phyloP scores from a whole-genome alignment of 2,113 vertebrate genomes.

The Bothrops jararaca region DNA sequence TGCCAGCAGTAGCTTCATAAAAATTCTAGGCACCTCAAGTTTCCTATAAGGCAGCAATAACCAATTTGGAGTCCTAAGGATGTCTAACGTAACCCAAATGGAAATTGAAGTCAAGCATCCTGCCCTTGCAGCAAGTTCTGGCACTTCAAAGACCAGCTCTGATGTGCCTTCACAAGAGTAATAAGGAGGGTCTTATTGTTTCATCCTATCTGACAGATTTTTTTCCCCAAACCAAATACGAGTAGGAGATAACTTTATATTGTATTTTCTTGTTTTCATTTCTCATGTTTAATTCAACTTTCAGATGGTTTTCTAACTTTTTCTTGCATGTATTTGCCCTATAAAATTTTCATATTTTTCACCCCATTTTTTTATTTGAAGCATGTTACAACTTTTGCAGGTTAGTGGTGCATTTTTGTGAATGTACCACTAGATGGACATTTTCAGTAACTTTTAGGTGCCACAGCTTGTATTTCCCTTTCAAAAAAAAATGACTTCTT shows the following conservation, averaged over 20 bases:
- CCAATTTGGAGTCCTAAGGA: background rate
- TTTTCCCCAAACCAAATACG: background rate
- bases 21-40: background rate
- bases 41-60: background rate
- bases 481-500: background rate
- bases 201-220: background rate
- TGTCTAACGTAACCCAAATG: background rate
- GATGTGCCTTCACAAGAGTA: background rate
- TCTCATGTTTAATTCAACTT: background rate
- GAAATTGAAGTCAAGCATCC: background rate
- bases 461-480: slow-evolving; percentile 7
- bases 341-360: background rate
- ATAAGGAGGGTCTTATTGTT: background rate
- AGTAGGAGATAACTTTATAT: background rate
- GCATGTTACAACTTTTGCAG: background rate
- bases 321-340: background rate
- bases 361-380: background rate
- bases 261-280: rapidly evolving
- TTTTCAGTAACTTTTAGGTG: rapidly evolving
- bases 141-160: background rate
- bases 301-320: background rate
- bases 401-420: background rate
- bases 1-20: background rate
- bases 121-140: background rate
- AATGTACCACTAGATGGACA: slow-evolving; percentile 10